A percentile compares a stretch with the other conserved stretches of the same genome.
These are phyloP conservation scores for Saccostrea echinata DNA, from an alignment of 1,140 invertebrate species.

Conservation along the genomic window DNA sequence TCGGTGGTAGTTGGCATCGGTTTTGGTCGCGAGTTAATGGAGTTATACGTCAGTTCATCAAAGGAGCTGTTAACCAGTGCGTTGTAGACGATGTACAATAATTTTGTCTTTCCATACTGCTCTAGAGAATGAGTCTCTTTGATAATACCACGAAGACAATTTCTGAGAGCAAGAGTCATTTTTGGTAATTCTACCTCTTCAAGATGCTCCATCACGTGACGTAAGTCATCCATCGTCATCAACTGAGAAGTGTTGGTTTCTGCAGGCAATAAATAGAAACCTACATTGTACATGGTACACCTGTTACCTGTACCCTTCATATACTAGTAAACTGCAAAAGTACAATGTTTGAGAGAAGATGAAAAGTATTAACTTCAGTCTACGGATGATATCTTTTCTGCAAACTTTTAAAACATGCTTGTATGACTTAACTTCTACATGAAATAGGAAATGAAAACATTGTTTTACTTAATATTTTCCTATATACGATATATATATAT, in stretches of 20 bases:
- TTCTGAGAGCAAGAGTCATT: not conserved
- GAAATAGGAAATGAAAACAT: no score
- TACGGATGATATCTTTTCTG: no score
- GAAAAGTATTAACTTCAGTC: no score
- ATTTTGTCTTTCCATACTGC: not conserved
- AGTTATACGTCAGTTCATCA: conserved; percentile 7
- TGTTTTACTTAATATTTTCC: no score
- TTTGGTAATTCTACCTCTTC: not conserved
- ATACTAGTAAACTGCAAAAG: no score
- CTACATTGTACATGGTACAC: no score
- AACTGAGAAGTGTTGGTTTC: not conserved
- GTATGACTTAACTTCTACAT: no score
- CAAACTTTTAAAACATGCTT: no score
- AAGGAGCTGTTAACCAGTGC: not conserved
- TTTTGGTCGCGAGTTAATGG: not conserved
- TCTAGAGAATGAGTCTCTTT: not conserved
- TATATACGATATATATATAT: no score
- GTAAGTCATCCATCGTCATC: not conserved
- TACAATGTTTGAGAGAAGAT: no score
- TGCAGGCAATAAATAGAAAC: not conserved
- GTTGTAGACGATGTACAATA: not conserved
- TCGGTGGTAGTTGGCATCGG: not conserved
- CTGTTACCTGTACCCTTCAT: not conserved
- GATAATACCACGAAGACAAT: not conserved
- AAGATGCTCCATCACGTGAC: not conserved